These are phyloP conservation scores for Dynastes hyllus DNA, from an alignment of 2,888 invertebrate species.

Conservation along the genomic window DNA sequence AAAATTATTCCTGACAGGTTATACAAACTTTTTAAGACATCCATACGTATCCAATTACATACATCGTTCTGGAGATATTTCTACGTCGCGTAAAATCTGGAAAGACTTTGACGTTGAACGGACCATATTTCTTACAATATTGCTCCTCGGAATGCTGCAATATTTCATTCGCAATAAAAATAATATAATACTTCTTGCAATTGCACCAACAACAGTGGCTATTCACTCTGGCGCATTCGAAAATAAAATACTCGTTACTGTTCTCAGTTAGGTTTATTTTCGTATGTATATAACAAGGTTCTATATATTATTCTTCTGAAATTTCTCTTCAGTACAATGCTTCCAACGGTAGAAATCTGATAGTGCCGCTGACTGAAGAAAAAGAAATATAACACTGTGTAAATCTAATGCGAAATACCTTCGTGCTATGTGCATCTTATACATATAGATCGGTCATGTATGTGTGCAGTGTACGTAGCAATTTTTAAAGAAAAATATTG, in stretches of 20 bases:
- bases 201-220: neutral
- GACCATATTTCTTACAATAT: neutral
- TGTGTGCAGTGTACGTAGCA: neutral
- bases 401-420: neutral
- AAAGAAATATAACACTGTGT: neutral
- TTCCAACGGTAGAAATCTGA: constrained; percentile 1
- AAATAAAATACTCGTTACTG: constrained; percentile 22
- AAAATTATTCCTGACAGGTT: no score
- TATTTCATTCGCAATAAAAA: constrained; percentile 14
- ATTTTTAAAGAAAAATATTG: no score
- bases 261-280: constrained; percentile 21
- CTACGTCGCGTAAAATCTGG: neutral
- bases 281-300: neutral
- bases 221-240: neutral
- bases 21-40: no score
- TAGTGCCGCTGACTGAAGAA: neutral
- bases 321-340: neutral
- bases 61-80: neutral
- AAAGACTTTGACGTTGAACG: neutral
- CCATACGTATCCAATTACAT: neutral
- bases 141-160: neutral
- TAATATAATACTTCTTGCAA: neutral
- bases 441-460: neutral
- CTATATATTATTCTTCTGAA: constrained; percentile 9
- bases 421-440: neutral